Percentiles rank a stretch among this genome's conserved stretches.
phyloP scores from a whole-genome alignment of 2,113 vertebrate species.

The Gymnogyps californianus region DNA sequence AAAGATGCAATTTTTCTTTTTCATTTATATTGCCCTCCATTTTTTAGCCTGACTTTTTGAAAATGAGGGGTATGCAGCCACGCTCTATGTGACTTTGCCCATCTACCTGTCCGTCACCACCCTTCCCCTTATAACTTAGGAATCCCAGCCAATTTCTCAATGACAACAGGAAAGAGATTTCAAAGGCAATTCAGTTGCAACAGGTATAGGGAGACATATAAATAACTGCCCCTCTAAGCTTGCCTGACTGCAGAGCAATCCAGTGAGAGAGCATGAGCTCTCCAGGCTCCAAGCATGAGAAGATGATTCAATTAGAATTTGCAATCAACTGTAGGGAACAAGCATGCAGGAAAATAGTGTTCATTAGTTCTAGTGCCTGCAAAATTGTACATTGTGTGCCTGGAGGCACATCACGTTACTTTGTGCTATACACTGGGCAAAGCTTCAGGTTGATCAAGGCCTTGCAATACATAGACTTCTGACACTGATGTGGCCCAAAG shows the following conservation, averaged over 20 bases:
- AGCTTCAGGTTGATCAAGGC: neutral
- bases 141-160: neutral
- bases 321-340: neutral
- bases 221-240: neutral
- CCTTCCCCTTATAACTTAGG: neutral
- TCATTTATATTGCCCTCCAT: fast-evolving
- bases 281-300: neutral
- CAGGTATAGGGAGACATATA: neutral
- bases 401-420: neutral
- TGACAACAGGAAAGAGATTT: neutral
- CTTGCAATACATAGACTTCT: neutral
- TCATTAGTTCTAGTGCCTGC: neutral
- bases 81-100: fast-evolving
- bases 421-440: neutral
- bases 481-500: neutral
- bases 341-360: neutral
- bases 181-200: neutral
- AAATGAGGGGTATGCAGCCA: neutral
- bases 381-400: neutral
- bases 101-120: neutral
- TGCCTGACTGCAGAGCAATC: neutral
- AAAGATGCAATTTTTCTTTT: neutral
- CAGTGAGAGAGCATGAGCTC: neutral
- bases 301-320: neutral
- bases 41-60: neutral